These are phyloP conservation scores for Leucopsar rothschildi DNA, from an alignment of 2,113 vertebrate genomes.

Conservation along the genomic window DNA sequence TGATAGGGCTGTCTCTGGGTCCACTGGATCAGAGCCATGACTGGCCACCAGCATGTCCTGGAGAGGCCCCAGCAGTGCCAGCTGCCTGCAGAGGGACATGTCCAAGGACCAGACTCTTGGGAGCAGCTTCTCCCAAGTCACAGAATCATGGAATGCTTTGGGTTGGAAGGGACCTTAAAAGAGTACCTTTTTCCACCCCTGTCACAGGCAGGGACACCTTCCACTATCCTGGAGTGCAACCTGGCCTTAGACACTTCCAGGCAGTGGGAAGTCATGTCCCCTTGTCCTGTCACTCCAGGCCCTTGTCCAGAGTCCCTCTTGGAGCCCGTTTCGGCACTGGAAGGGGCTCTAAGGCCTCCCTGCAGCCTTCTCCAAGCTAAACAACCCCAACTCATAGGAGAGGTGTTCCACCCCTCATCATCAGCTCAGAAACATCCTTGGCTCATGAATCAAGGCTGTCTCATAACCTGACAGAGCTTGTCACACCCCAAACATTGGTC, in stretches of 20 bases:
- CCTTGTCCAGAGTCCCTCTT: not conserved
- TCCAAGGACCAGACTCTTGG: not conserved
- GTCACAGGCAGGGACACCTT: not conserved
- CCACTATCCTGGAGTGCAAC: fast-evolving
- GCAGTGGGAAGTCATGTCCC: not conserved
- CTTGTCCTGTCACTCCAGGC: not conserved
- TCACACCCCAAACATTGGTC: not conserved
- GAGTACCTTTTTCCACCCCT: not conserved
- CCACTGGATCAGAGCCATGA: no score
- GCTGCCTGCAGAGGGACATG: not conserved
- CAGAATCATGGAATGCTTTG: not conserved
- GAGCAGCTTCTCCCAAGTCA: not conserved
- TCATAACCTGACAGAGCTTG: fast-evolving
- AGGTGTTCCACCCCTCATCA: not conserved
- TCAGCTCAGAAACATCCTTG: not conserved
- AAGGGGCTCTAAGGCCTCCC: not conserved
- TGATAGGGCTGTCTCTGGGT: not conserved
- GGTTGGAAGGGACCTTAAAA: not conserved
- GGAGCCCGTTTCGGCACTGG: not conserved
- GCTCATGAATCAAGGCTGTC: not conserved
- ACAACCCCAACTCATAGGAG: not conserved
- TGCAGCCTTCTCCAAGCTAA: not conserved
- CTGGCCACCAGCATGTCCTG: fast-evolving
- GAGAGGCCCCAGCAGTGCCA: not conserved
- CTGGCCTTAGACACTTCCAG: not conserved